Evolutionary conservation across 2,888 invertebrate genomes (phyloP).

Genomic region (Plutella xylostella): DNA sequence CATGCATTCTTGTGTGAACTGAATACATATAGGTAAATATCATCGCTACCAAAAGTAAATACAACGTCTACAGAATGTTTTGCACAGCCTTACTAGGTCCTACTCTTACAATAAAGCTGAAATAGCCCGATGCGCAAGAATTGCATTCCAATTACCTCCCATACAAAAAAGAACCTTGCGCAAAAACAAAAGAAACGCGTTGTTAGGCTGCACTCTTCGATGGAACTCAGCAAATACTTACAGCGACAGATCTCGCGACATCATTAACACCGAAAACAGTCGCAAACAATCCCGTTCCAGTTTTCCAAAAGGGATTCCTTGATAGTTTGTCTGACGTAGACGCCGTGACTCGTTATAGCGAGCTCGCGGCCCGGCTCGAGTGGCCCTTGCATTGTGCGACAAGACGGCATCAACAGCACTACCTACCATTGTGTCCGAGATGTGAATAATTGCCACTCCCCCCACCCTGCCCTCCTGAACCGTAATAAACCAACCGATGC

Average conservation of each 20-base stretch:
- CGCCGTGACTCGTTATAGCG: constrained; percentile 61
- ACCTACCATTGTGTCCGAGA: constrained; percentile 62
- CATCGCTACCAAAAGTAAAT: no score
- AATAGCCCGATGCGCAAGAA: no score
- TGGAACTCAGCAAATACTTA: background rate
- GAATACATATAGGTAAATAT: no score
- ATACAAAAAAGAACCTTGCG: background rate
- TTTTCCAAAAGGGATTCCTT: constrained; percentile 53
- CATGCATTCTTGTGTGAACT: no score
- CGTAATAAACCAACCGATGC: constrained; percentile 46
- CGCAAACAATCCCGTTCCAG: constrained; percentile 62
- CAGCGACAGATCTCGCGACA: constrained; percentile 6
- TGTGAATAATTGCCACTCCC: constrained; percentile 61
- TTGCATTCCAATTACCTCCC: background rate
- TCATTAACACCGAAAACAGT: constrained; percentile 15
- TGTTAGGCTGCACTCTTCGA: no score
- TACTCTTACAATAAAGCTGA: no score
- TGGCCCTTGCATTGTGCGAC: constrained; percentile 55
- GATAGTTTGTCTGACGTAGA: constrained; percentile 30
- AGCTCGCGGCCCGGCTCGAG: constrained; percentile 35
- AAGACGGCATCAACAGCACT: constrained; percentile 4
- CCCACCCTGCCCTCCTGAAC: constrained; percentile 14
- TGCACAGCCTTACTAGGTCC: no score
- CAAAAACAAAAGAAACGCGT: background rate
- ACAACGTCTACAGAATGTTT: no score